These are phyloP conservation scores for Caenorhabditis remanei DNA, from an alignment of 1,140 invertebrate species.

Conservation along the genomic window DNA sequence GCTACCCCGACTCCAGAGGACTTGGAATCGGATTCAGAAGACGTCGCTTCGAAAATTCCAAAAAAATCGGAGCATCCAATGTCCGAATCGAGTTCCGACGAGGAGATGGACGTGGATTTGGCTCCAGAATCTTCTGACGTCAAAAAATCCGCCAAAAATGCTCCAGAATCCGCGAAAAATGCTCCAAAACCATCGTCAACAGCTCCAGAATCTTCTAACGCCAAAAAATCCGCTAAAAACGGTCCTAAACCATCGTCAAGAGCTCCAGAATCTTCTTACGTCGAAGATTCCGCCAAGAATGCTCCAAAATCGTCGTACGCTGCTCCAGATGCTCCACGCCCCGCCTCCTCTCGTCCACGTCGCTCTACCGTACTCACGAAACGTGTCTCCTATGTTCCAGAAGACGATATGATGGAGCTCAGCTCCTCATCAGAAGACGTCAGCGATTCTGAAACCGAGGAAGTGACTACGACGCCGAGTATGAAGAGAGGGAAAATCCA, in stretches of 20 bases:
- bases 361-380: background rate
- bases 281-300: too few species aligned
- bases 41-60: background rate
- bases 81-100: background rate
- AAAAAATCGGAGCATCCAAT: background rate
- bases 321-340: background rate
- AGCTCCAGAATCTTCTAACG: background rate
- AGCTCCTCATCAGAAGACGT: background rate
- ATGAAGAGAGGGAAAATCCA: background rate
- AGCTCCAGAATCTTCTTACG: too few species aligned
- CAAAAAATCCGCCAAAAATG: background rate
- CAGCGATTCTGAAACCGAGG: background rate
- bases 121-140: background rate
- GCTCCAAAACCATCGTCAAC: background rate
- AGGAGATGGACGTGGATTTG: background rate
- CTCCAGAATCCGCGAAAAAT: background rate
- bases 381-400: constrained; percentile 1
- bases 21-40: background rate
- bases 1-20: background rate
- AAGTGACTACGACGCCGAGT: background rate
- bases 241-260: background rate
- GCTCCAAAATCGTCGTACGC: background rate
- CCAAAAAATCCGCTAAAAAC: background rate
- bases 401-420: constrained; percentile 7
- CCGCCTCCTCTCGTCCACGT: background rate